These are phyloP conservation scores for Oxyscelio sp. DNA, from an alignment of 2,888 invertebrate genomes.

Conservation along the genomic window DNA sequence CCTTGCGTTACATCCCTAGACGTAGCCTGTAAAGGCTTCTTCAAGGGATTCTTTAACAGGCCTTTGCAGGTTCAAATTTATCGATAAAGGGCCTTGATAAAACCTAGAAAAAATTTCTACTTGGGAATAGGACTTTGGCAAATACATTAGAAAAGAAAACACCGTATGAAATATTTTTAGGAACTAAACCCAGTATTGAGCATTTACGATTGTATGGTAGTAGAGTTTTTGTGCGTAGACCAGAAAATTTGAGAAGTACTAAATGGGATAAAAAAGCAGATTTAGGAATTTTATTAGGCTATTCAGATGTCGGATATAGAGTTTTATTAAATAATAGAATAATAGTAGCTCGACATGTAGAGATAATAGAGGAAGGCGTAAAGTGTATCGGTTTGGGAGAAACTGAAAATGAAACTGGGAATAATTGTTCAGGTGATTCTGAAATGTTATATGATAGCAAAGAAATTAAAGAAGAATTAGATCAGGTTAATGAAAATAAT, in stretches of 20 bases:
- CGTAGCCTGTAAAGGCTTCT: too few species aligned
- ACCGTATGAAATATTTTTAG: constrained; percentile 65
- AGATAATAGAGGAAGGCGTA: constrained; percentile 57
- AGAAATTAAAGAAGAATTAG: not conserved
- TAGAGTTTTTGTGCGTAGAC: too few species aligned
- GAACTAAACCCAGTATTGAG: constrained; percentile 50
- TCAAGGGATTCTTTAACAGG: too few species aligned
- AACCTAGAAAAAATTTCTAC: too few species aligned
- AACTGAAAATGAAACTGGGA: not conserved
- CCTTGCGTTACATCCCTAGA: too few species aligned
- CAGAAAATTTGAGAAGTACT: too few species aligned
- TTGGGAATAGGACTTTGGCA: constrained; percentile 61
- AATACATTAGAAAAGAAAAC: constrained; percentile 61
- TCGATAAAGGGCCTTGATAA: too few species aligned
- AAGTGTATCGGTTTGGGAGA: constrained; percentile 28
- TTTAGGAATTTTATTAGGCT: constrained; percentile 65
- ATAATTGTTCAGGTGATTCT: not conserved
- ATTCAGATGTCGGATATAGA: constrained; percentile 60
- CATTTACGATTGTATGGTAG: too few species aligned
- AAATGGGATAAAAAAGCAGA: too few species aligned
- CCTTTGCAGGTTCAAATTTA: too few species aligned
- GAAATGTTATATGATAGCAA: not conserved
- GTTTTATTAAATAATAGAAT: constrained; percentile 58
- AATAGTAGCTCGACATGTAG: constrained; percentile 65
- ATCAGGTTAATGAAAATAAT: not conserved